Evolutionary conservation across 1,140 invertebrate genomes (phyloP).

Genomic region (Mya arenaria): DNA sequence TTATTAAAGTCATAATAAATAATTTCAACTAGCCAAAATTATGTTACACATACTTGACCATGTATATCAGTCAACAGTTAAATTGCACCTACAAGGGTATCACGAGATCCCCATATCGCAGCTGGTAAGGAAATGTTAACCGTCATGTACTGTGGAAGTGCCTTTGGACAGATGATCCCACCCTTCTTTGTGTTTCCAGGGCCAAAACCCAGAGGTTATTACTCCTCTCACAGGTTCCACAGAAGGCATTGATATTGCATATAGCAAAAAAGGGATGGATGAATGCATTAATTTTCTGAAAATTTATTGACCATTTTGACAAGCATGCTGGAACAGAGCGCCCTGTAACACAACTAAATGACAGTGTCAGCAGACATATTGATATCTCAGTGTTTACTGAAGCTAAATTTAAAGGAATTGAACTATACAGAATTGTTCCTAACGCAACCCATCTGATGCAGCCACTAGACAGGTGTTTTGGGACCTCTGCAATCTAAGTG

Average conservation of each 20-base stretch:
- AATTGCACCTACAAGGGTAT: constrained; percentile 6
- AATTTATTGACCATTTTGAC: constrained; percentile 53
- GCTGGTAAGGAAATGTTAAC: constrained; percentile 36
- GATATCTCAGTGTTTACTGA: constrained; percentile 1
- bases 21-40: too few relatives aligned
- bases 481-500: constrained; percentile 26
- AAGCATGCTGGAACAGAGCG: constrained; percentile 33
- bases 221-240: constrained; percentile 17
- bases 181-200: constrained; percentile 45
- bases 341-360: constrained; percentile 5
- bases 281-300: constrained; percentile 29
- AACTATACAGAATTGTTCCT: constrained; percentile 23
- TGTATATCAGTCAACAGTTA: too few relatives aligned
- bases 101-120: constrained; percentile 3
- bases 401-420: constrained; percentile 3
- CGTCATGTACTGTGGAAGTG: constrained; percentile 39
- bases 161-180: constrained; percentile 16
- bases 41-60: too few relatives aligned
- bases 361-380: constrained; percentile 15
- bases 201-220: constrained; percentile 45
- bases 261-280: constrained; percentile 53
- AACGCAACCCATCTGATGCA: constrained; percentile 58
- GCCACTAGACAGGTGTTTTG: constrained; percentile 58
- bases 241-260: constrained; percentile 24
- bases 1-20: too few relatives aligned